Conservation (phyloP, 2,113 vertebrate genomes). For the Sialia sialis region DNA sequence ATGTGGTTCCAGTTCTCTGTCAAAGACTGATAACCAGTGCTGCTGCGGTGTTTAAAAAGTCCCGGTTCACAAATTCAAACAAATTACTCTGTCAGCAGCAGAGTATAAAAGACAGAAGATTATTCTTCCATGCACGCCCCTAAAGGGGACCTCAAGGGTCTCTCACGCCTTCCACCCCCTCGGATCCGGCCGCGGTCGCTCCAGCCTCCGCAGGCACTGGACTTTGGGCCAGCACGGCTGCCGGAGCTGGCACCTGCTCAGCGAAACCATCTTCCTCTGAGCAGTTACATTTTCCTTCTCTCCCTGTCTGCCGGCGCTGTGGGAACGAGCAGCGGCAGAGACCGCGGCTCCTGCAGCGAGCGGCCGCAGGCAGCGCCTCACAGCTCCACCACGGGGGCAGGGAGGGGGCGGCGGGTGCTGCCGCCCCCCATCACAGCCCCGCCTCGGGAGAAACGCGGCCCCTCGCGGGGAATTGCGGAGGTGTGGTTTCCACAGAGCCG, state of each 20-base stretch:
- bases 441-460: background rate
- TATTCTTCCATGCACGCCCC: fast-evolving
- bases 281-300: fast-evolving
- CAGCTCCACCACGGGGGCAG: background rate
- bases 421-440: background rate
- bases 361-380: background rate
- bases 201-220: fast-evolving
- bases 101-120: background rate
- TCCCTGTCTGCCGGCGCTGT: background rate
- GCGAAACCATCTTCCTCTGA: background rate
- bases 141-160: too few species aligned
- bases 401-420: background rate
- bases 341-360: background rate
- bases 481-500: too few species aligned
- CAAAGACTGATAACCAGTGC: background rate
- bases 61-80: background rate
- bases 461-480: background rate
- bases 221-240: background rate
- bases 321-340: background rate
- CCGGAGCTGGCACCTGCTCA: background rate
- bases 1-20: background rate
- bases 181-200: fast-evolving
- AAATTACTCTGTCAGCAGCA: background rate
- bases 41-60: background rate
- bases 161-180: fast-evolving